Evolutionary conservation across 1,140 invertebrate species (phyloP), one percentile per base, ranked within the genome.

Genomic region (Ectropis grisescens): DNA sequence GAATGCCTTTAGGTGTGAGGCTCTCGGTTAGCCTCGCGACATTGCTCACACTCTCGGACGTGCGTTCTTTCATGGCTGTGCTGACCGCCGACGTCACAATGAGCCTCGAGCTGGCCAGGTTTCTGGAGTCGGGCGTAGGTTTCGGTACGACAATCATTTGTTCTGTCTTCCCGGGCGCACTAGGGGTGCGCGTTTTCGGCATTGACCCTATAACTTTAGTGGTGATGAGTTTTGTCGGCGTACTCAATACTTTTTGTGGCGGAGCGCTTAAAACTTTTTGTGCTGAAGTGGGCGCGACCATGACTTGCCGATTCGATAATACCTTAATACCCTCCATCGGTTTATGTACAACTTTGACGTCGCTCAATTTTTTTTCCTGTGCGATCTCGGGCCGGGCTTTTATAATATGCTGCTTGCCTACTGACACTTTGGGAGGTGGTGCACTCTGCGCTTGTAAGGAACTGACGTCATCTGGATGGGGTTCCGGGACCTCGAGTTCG

Each of bases 71-170:
- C 16, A 23, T 45, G 1, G 62, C 47, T n/a, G 68, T 72, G 27
- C 38, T 61, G n/a, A 44, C 52, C 0, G 68, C 56, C 0, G 79
- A 80, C 2, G 74, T 69, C 2, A 78, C 67, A 14, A 82, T 50
- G 29, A 81, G 65, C 59, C 80, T 83, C 3, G 72, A 60, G 13
- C 58, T 60, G 9, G 70, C 13, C 13, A 49, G 28, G 22, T 56
- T 57, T 56, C 68, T 75, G 15, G 54, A 65, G 24, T 75, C 68
- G 1, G 55, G 38, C 13, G 62, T 42, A 0, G 69, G 51, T 55
- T 82, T 82, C 1, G 82, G 81, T 10, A 83, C 76, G 4, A 83
- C 70, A 9, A 83, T 71, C 65, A 83, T 75, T 57, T 82, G 82
- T n/a, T 83, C 82, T 6, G 58, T 43, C 47, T 55, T 35, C 13